Evolutionary conservation across 2,113 vertebrate genomes (phyloP), one percentile per base, ranked within the genome.

Genomic region (Orientallactaga bullata): DNA sequence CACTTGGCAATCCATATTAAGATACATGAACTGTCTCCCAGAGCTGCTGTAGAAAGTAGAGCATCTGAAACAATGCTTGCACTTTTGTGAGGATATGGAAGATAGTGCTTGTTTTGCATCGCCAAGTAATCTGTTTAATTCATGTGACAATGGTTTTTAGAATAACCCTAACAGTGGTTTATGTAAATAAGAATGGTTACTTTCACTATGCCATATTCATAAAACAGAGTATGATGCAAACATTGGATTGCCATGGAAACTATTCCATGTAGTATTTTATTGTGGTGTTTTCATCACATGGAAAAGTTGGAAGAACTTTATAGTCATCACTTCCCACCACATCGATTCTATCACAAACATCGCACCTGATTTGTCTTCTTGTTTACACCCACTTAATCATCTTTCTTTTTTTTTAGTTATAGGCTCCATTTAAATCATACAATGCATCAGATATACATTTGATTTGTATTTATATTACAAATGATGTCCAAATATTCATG

Each of bases 251-350:
- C 77, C 28, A 16, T 87, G 18, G 32, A 73, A 39, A 93, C 79
- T 71, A 79, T n/a, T 55, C 35, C 35, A 74, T 93, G 61, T 42
- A 88, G 7, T 7, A 42, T 60, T 85, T 89, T 73, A 55, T 65
- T 91, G 9, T 76, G 61, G 83, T 76, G 60, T 88, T 80, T 86
- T 92, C 28, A 42, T 79, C 37, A 37, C n/a, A 7, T 7, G 7
- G 23, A 95, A 92, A 92, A 32, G 0, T 39, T 74, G 37, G 72
- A 94, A 90, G n/a, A 89, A 18, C 21, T 93, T 93, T 65, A 7
- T 1, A 78, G 15, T 78, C 85, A 82, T 79, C 4, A 26, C 69
- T 37, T 66, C 24, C n/a, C 5, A 93, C 35, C 28, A 61, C 42
- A 26, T 65, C n/a, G 55, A 80, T 92, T 90, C 39, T 69, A 4